Evolutionary conservation across 2,888 invertebrate species (phyloP).

Genomic region (Perizoma flavofasciatum): DNA sequence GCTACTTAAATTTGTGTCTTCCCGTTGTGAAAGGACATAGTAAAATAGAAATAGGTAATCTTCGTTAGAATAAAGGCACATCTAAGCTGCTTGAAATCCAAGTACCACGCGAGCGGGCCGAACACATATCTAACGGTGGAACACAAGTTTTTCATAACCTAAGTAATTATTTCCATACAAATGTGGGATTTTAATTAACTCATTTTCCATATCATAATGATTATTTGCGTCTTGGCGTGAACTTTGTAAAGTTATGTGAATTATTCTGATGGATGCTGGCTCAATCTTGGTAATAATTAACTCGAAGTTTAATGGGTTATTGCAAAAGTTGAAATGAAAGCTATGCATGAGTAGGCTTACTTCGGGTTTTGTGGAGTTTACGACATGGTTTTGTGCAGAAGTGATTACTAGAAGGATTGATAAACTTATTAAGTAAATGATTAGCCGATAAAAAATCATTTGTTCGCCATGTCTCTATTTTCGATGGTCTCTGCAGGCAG

Average conservation of each 20-base stretch:
- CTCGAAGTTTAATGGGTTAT: constrained; percentile 23
- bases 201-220: constrained; percentile 60
- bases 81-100: no score
- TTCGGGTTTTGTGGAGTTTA: background rate
- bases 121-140: constrained; percentile 11
- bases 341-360: constrained; percentile 15
- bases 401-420: background rate
- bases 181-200: constrained; percentile 61
- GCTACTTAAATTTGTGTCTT: no score
- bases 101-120: no score
- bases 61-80: no score
- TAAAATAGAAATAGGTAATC: no score
- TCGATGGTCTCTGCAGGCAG: no score
- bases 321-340: constrained; percentile 24
- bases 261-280: constrained; percentile 19
- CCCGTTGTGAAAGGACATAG: no score
- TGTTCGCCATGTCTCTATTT: no score
- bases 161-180: constrained; percentile 59
- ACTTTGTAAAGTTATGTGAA: constrained; percentile 16
- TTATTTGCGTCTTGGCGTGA: constrained; percentile 42
- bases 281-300: constrained; percentile 22
- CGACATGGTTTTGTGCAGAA: background rate
- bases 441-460: no score
- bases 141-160: constrained; percentile 30
- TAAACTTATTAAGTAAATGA: no score